Evolutionary conservation across 2,113 vertebrate species (phyloP).

Genomic region (Eonycteris spelaea): DNA sequence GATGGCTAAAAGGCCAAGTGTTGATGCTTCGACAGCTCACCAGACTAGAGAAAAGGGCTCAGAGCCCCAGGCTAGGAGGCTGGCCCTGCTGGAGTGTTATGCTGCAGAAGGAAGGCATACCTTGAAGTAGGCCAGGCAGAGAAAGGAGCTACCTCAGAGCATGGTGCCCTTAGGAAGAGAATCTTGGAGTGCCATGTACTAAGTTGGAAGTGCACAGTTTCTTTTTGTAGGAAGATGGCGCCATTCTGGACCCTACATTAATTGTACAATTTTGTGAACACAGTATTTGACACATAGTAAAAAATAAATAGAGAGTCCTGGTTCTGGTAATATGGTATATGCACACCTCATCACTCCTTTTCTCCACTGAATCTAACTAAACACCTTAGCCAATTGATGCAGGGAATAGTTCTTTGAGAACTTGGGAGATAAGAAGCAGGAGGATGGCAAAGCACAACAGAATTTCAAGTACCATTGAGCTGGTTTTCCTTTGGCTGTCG

Average conservation of each 20-base stretch:
- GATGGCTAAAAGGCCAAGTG: background rate
- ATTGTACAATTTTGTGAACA: background rate
- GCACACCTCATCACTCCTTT: background rate
- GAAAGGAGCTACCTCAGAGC: background rate
- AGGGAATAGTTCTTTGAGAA: background rate
- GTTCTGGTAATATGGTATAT: background rate
- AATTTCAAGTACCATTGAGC: background rate
- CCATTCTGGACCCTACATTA: background rate
- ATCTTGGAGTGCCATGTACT: background rate
- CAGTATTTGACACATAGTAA: background rate
- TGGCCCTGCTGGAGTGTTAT: background rate
- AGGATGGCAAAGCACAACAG: background rate
- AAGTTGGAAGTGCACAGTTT: background rate
- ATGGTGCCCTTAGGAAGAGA: fast-evolving
- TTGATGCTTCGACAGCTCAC: background rate
- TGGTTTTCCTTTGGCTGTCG: background rate
- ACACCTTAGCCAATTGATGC: no score
- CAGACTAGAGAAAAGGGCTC: background rate
- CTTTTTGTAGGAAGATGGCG: background rate
- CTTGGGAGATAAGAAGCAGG: background rate
- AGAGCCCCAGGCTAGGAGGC: background rate
- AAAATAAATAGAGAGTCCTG: background rate
- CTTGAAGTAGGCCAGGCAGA: background rate
- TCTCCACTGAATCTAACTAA: background rate
- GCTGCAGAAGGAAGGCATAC: background rate